Base-by-base conservation (phyloP, 2,113 vertebrate species). In the Seriola aureovittata region DNA sequence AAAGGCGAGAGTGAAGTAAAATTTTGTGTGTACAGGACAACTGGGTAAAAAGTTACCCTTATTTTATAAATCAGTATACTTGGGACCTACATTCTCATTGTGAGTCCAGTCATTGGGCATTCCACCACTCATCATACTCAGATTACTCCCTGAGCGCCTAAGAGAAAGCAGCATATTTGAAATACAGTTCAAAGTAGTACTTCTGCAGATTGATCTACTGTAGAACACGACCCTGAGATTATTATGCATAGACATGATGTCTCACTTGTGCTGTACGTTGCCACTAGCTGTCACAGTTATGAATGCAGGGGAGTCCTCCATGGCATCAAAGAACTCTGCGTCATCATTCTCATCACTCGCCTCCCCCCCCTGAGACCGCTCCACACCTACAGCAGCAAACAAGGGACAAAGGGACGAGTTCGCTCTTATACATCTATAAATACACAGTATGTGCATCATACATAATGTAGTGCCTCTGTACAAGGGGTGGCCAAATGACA, bases 271-370 rank as follows among this genome's bases (percentile, higher is more conserved):
- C 75, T 95, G 95, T 77, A 93, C 95, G 82, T 96, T 91, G 67
- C 97, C 94, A 44, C 82, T 75, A 3, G 92, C 91, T 0, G 97
- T 96, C 94, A 99, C 97, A 29, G 97, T 98, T 95, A 99, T 97
- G 93, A 99, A 98, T 63, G 97, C 96, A 54, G 96, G 95, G 29
- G 97, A 94, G 17, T 99, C 97, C 95, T 99, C 98, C 98, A 99
- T 97, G 95, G 98, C 98, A 38, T 99, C 98, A 0, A 99, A 99
- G 88, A 98, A 99, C 90, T 99, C 97, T 0, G 96, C 97, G 79
- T 99, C 97, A 79, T 99, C 97, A 96, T 99, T 97, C 95, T 99
- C 97, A 48, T 98, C 98, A 91, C 98, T 99, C 83, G 95, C 96
- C 48, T 98, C 97, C 71, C 95, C 96, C 91, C 96, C 97, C 67